Evolutionary conservation across 1,140 invertebrate species (phyloP).

Genomic region (Scaptomyza graminum): DNA sequence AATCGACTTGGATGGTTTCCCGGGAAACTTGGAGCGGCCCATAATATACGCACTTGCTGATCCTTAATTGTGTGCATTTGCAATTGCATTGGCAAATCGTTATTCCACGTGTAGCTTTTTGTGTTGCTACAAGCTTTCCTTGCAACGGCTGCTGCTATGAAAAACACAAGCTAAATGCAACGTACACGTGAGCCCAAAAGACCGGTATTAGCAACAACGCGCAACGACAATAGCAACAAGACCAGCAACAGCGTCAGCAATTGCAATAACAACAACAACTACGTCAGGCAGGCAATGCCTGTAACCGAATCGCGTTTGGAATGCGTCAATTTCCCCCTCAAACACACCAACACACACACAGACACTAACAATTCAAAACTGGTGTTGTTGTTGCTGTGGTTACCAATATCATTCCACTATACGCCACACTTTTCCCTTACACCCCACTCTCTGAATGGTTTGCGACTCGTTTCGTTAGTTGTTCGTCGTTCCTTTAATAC

Average conservation of each 20-base stretch:
- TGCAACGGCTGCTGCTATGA: constrained; percentile 29
- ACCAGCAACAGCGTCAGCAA: constrained; percentile 29
- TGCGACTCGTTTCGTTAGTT: constrained; percentile 21
- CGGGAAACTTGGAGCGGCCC: constrained; percentile 89
- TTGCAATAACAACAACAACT: constrained; percentile 29
- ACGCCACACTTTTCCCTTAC: background rate
- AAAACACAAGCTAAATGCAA: constrained; percentile 28
- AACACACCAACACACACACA: constrained; percentile 2
- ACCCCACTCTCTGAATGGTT: constrained; percentile 5
- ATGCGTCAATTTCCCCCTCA: constrained; percentile 68
- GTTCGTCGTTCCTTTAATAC: constrained; percentile 26
- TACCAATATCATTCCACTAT: constrained; percentile 40
- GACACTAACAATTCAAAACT: constrained; percentile 7
- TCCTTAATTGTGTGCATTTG: constrained; percentile 32
- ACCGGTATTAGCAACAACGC: constrained; percentile 64
- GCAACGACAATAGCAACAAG: constrained; percentile 33
- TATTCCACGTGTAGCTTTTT: constrained; percentile 1
- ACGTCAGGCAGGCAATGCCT: constrained; percentile 35
- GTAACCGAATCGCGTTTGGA: constrained; percentile 61
- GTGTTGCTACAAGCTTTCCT: constrained; percentile 48
- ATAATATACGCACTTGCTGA: constrained; percentile 74
- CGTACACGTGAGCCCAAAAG: constrained; percentile 59
- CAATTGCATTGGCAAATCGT: constrained; percentile 36
- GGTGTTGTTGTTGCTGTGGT: constrained; percentile 53
- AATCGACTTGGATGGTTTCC: constrained; percentile 92